These are phyloP conservation scores for Bufotes viridis DNA, from an alignment of 2,797 vertebrate species.

Conservation along the genomic window DNA sequence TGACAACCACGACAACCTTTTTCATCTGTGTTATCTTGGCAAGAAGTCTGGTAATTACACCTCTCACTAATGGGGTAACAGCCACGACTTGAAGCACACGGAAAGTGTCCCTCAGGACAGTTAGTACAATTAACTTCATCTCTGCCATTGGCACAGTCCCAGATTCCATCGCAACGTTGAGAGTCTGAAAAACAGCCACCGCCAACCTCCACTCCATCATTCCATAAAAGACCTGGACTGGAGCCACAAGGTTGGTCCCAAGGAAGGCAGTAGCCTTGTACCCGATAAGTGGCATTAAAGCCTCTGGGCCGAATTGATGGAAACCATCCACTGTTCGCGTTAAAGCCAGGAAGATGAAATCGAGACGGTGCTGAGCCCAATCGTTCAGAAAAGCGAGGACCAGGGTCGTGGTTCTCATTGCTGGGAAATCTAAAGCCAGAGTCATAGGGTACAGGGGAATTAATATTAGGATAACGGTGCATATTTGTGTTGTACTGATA, in stretches of 20 bases:
- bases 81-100: slow-evolving; percentile 75
- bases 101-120: slow-evolving; percentile 78
- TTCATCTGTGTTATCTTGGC: slow-evolving; percentile 86
- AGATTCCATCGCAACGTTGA: slow-evolving; percentile 84
- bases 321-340: neutral
- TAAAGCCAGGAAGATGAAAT: slow-evolving; percentile 9
- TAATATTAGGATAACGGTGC: neutral
- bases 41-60: slow-evolving; percentile 92
- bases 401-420: slow-evolving; percentile 18
- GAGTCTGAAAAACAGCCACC: slow-evolving; percentile 83
- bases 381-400: slow-evolving; percentile 14
- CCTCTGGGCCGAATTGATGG: slow-evolving; percentile 68
- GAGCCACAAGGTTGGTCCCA: slow-evolving; percentile 86
- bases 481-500: slow-evolving; percentile 74
- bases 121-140: slow-evolving; percentile 85
- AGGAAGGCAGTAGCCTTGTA: slow-evolving; percentile 85
- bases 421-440: slow-evolving; percentile 12
- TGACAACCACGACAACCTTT: slow-evolving; percentile 84
- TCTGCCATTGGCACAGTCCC: slow-evolving; percentile 86
- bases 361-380: slow-evolving; percentile 30
- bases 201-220: slow-evolving; percentile 69
- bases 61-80: slow-evolving; percentile 83
- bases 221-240: slow-evolving; percentile 71
- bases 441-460: slow-evolving; percentile 32
- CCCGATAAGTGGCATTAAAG: slow-evolving; percentile 90